phyloP scores from a whole-genome alignment of 2,888 invertebrate genomes.

The Drosophila formosana region DNA sequence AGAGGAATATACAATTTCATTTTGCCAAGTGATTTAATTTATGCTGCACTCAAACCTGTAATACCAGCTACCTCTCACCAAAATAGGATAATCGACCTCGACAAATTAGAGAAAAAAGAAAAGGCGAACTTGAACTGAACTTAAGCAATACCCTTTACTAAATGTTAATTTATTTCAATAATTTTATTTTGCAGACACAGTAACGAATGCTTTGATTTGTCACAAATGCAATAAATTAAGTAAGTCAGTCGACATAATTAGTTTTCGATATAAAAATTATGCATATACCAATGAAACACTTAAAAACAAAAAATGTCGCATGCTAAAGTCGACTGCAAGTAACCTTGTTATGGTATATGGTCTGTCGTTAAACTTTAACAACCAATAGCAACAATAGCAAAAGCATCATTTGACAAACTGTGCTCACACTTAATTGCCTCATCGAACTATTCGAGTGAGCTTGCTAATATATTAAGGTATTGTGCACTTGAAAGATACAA shows the following conservation, averaged over 20 bases:
- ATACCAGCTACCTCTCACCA: neutral
- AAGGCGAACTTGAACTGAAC: neutral
- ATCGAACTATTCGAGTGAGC: slow-evolving; percentile 1
- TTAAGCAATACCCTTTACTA: neutral
- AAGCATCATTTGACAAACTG: neutral
- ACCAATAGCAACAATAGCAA: too few species aligned
- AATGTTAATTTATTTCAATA: neutral
- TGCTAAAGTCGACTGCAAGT: neutral
- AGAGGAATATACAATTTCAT: neutral
- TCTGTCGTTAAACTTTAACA: neutral
- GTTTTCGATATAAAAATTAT: slow-evolving; percentile 1
- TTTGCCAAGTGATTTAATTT: neutral
- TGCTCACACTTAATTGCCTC: neutral
- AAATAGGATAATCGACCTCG: neutral
- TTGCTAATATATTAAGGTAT: neutral
- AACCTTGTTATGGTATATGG: slow-evolving; percentile 2
- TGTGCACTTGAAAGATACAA: slow-evolving; percentile 2
- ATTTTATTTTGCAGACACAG: too few species aligned
- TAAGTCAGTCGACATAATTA: neutral
- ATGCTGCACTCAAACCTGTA: neutral
- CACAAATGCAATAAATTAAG: neutral
- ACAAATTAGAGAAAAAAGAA: neutral
- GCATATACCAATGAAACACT: neutral
- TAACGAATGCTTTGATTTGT: neutral
- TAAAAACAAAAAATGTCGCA: neutral